These are phyloP conservation scores for Drosophila nigrodunni DNA, from an alignment of 1,140 invertebrate genomes.

Conservation along the genomic window DNA sequence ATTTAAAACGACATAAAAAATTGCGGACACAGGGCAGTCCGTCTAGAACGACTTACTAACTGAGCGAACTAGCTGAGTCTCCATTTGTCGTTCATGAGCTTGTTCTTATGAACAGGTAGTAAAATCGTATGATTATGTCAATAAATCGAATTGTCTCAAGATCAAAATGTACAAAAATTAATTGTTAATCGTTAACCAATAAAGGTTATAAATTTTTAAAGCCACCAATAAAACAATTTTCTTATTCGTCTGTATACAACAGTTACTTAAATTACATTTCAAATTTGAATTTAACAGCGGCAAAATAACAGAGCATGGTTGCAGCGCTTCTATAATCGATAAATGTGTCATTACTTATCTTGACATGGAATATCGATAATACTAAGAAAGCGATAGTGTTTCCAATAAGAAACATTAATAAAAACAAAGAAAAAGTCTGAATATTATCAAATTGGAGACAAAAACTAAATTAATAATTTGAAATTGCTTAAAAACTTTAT, in stretches of 20 bases:
- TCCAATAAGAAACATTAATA: conserved; percentile 43
- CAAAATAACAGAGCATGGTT: too few relatives aligned
- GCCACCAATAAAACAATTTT: too few relatives aligned
- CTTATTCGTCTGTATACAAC: too few relatives aligned
- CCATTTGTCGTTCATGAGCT: conserved; percentile 3
- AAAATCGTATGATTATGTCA: neutral
- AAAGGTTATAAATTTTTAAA: too few relatives aligned
- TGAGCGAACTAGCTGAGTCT: conserved; percentile 13
- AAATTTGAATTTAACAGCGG: too few relatives aligned
- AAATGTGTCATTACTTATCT: neutral
- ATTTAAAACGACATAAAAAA: conserved; percentile 43
- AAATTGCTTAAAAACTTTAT: conserved; percentile 13
- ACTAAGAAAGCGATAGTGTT: neutral
- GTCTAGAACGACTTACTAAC: conserved; percentile 19
- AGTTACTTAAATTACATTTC: too few relatives aligned
- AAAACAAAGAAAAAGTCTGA: conserved; percentile 55
- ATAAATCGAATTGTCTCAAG: too few relatives aligned
- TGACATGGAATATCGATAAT: conserved; percentile 13
- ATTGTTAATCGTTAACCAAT: too few relatives aligned
- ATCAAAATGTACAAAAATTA: too few relatives aligned
- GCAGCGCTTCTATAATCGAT: neutral
- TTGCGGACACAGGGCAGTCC: conserved; percentile 42
- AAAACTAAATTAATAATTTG: conserved; percentile 24
- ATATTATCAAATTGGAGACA: conserved; percentile 45
- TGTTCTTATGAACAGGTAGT: neutral